Conservation (phyloP, 1,140 invertebrate species). For the Formica exsecta region DNA sequence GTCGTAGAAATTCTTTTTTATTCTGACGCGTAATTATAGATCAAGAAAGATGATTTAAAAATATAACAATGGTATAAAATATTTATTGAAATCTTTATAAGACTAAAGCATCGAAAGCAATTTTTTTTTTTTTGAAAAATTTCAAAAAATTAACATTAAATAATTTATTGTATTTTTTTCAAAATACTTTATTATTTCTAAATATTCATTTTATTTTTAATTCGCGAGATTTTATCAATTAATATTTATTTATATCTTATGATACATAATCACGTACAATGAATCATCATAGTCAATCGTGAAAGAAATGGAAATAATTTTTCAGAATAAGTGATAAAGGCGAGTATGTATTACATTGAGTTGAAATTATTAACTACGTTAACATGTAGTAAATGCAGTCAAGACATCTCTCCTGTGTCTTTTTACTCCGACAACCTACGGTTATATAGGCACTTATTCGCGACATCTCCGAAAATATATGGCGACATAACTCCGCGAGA, state of each 20-base stretch:
- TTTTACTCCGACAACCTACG: conserved; percentile 49
- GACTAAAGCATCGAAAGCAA: not conserved
- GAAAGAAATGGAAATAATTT: conserved; percentile 32
- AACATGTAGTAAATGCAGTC: conserved; percentile 47
- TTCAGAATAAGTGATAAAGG: not conserved
- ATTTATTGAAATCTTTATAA: conserved; percentile 3
- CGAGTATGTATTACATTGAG: not conserved
- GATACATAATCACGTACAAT: not conserved
- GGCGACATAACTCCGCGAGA: conserved; percentile 42
- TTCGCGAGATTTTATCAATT: not conserved
- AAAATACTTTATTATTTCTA: not conserved
- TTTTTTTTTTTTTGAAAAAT: not conserved
- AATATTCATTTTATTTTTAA: not conserved
- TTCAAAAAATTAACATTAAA: not conserved
- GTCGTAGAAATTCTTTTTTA: not conserved
- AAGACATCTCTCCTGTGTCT: conserved; percentile 32
- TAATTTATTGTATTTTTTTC: not conserved
- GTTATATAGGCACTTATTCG: conserved; percentile 55
- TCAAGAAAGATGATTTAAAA: not conserved
- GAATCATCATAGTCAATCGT: not conserved
- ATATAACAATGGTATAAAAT: not conserved
- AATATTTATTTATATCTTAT: not conserved
- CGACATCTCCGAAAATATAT: conserved; percentile 56
- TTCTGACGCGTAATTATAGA: not conserved
- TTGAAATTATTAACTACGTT: conserved; percentile 27